phyloP scores from a whole-genome alignment of 2,113 vertebrate genomes.

The Solenodon paradoxus region DNA sequence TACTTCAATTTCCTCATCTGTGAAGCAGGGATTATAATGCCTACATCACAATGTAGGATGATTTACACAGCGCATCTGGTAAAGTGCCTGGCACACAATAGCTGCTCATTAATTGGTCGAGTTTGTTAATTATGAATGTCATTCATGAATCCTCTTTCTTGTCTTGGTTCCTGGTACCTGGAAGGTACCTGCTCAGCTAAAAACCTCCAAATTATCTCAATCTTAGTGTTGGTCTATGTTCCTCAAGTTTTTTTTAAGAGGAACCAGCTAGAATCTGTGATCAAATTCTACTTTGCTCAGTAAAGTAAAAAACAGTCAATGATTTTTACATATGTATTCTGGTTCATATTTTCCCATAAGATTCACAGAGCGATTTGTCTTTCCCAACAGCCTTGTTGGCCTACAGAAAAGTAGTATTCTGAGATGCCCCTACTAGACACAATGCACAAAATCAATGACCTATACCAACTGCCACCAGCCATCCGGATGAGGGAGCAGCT shows the following conservation, averaged over 20 bases:
- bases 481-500: not conserved
- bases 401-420: not conserved
- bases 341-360: not conserved
- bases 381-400: not conserved
- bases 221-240: not conserved
- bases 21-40: not conserved
- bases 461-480: not conserved
- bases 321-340: not conserved
- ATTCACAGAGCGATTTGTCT: not conserved
- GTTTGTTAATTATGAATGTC: not conserved
- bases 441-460: not conserved
- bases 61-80: not conserved
- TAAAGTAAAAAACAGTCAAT: not conserved
- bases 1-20: not conserved
- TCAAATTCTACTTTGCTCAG: not conserved
- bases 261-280: not conserved
- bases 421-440: not conserved
- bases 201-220: not conserved
- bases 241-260: not conserved
- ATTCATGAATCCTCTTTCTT: not conserved
- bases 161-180: not conserved
- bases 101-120: not conserved
- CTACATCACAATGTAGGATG: not conserved
- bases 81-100: not conserved
- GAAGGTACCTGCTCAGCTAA: not conserved